A percentile compares a stretch with the other conserved stretches of the same genome.
Conservation (phyloP, 23 tunicate species). For the Halocynthia aurantium region DNA sequence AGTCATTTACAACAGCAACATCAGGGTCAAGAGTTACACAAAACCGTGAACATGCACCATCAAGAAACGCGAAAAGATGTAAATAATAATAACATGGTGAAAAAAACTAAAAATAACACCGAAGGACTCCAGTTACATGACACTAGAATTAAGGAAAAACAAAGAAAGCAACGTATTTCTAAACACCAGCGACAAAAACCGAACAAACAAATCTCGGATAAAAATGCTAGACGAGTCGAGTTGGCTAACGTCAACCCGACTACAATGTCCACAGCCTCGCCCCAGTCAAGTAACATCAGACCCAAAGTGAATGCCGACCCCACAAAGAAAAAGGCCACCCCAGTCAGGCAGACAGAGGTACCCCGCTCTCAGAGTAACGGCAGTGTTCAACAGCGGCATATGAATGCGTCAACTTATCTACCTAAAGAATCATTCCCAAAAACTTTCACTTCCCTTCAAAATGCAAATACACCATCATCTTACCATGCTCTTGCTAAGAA, state of each 20-base stretch:
- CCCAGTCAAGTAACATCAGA: constrained; percentile 28
- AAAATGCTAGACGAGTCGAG: not conserved
- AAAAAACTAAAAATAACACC: not conserved
- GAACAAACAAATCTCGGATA: not conserved
- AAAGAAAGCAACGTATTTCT: not conserved
- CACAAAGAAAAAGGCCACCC: not conserved
- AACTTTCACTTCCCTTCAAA: too few relatives aligned
- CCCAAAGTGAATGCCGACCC: constrained; percentile 90
- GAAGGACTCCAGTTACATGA: not conserved
- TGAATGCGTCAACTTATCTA: too few relatives aligned
- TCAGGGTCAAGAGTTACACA: not conserved
- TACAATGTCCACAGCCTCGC: not conserved
- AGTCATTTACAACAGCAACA: not conserved
- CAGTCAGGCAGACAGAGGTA: too few relatives aligned
- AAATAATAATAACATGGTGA: not conserved
- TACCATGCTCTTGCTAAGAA: too few relatives aligned
- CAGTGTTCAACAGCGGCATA: too few relatives aligned
- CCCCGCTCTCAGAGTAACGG: too few relatives aligned
- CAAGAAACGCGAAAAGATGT: not conserved
- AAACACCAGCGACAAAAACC: constrained; percentile 2
- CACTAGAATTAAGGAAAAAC: constrained; percentile 3
- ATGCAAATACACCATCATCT: too few relatives aligned
- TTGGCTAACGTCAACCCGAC: not conserved
- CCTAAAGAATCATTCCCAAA: too few relatives aligned
- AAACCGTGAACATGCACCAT: too few relatives aligned